Percentiles rank a stretch among this genome's conserved stretches.
These are phyloP conservation scores for Eriosoma lanigerum DNA, from an alignment of 1,140 invertebrate genomes.

Conservation along the genomic window DNA sequence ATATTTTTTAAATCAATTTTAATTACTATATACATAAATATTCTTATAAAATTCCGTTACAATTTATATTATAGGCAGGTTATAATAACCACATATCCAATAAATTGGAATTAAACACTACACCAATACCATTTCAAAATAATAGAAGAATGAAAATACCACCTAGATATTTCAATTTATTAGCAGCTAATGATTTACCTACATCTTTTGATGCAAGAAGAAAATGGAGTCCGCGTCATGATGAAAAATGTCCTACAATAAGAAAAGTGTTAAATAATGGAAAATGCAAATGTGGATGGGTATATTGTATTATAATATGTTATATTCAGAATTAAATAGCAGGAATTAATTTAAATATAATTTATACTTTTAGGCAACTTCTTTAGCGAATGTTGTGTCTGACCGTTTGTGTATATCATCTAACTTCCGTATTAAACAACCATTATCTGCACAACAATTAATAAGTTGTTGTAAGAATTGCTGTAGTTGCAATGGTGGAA, in stretches of 20 bases:
- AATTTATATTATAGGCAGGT: not conserved
- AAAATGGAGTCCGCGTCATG: not conserved
- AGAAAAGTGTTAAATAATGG: conserved; percentile 12
- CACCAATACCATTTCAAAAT: too few species aligned
- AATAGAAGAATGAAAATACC: not conserved
- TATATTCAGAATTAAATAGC: too few species aligned
- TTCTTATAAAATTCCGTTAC: too few species aligned
- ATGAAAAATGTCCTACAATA: not conserved
- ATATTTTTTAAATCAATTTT: too few species aligned
- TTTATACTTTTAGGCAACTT: conserved; percentile 51
- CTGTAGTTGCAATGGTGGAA: conserved; percentile 44
- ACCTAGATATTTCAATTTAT: not conserved
- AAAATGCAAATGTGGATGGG: conserved; percentile 39
- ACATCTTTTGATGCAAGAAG: not conserved
- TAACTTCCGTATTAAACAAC: conserved; percentile 61
- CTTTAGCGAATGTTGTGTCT: conserved; percentile 63
- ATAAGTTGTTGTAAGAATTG: conserved; percentile 38
- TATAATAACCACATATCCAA: not conserved
- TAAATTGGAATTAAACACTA: not conserved
- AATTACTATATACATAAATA: too few species aligned
- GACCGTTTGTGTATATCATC: conserved; percentile 70
- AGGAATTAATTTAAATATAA: too few species aligned
- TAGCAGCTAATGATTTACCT: not conserved
- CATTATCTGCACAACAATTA: conserved; percentile 58
- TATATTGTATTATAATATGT: not conserved